Evolutionary conservation across 2,113 vertebrate genomes (phyloP), one percentile per base, ranked within the genome.

Genomic region (Lota lota): DNA sequence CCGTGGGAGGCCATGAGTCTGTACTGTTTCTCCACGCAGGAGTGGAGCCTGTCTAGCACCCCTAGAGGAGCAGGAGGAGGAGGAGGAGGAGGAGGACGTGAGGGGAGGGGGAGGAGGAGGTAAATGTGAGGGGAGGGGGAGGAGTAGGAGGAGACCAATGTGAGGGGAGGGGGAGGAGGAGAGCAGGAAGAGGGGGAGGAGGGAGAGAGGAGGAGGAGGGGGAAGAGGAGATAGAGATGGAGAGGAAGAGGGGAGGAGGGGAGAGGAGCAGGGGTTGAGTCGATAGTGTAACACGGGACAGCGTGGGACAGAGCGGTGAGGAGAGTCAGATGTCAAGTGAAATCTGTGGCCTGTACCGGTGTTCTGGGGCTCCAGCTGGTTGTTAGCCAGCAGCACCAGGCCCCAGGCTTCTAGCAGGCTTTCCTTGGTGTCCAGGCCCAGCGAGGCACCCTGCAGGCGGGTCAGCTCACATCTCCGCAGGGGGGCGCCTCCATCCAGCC

Each of bases 311-410:
- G 24, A 24, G 22, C 19, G 22, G 19, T 21, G 20, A 21, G 58
- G n/a, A 11, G 20, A 21, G 14, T 19, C 19, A 12, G 20, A 19
- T 57, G 58, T 22, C 14, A 20, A 6, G 20, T n/a, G 20, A 1
- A 21, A 10, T 21, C 58, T 7, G 3, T 20, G n/a, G 66, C 86
- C 90, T 92, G 57, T 90, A 99, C 97, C 95, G 21, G 92, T 85
- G 63, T 74, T 85, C 56, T 93, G 81, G 57, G 93, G 91, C 79
- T 96, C 93, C 63, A 95, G 76, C 71, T 93, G 86, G 86, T 93
- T 88, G 82, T 93, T 98, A 17, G 95, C 95, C 81, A 92, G 91
- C 72, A 94, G 87, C 64, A 98, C 78, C 2, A 96, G 85, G 21
- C 93, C 93, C 88, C 91, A 94, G 68, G 93, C 92, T 75, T 93